Conservation (phyloP, 2,888 invertebrate species). For the Papilio demoleus region DNA sequence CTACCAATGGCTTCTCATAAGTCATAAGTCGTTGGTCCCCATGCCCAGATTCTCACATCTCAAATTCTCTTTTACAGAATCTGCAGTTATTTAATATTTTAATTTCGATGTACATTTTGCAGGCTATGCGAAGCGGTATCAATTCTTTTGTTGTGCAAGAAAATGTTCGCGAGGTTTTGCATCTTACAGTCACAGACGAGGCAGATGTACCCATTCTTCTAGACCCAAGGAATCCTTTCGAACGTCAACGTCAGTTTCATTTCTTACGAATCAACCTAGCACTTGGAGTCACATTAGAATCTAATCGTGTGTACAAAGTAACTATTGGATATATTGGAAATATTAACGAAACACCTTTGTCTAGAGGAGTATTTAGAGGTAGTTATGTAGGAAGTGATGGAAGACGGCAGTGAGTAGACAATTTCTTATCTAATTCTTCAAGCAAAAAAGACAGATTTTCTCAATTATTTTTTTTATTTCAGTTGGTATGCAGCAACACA, state of each 20-base stretch:
- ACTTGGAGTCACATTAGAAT: constrained; percentile 55
- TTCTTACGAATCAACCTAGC: constrained; percentile 67
- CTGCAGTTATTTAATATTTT: neutral
- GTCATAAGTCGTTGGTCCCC: too few relatives aligned
- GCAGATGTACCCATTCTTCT: constrained; percentile 50
- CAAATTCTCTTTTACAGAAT: too few relatives aligned
- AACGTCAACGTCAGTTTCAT: constrained; percentile 60
- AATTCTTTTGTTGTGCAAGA: constrained; percentile 66
- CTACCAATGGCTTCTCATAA: too few relatives aligned
- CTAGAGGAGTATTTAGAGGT: constrained; percentile 75
- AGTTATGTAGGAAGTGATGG: constrained; percentile 62
- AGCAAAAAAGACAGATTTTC: too few relatives aligned
- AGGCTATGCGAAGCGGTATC: constrained; percentile 59
- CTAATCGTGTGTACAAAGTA: constrained; percentile 56
- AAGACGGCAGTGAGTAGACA: constrained; percentile 60
- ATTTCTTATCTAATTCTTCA: neutral
- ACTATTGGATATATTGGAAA: constrained; percentile 67
- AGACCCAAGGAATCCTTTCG: constrained; percentile 51
- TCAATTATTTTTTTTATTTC: too few relatives aligned
- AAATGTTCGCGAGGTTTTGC: constrained; percentile 62
- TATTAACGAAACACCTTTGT: constrained; percentile 75
- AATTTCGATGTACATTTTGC: constrained; percentile 44
- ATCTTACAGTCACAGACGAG: constrained; percentile 53
- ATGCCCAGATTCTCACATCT: too few relatives aligned
- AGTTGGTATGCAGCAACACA: constrained; percentile 92